Conservation (phyloP, 2,888 invertebrate genomes). For the Trissonchulus sp. region DNA sequence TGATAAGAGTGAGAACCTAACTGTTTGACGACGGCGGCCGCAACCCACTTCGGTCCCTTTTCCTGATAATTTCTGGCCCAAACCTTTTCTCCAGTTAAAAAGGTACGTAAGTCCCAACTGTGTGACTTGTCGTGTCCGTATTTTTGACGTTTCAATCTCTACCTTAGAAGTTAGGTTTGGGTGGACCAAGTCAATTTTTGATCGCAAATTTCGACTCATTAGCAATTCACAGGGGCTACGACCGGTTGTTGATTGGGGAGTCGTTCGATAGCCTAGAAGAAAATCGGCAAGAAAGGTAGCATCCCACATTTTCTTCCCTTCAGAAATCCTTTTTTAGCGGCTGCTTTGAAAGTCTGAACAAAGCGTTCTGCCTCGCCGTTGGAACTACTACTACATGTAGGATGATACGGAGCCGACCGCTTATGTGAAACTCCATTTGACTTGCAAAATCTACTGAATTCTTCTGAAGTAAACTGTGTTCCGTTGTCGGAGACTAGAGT, state of each 20-base stretch:
- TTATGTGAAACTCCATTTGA: constrained; percentile 39
- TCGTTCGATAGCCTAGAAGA: constrained; percentile 1
- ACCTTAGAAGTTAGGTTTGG: too few relatives aligned
- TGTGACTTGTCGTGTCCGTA: too few relatives aligned
- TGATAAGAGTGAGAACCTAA: not conserved
- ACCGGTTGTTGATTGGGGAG: not conserved
- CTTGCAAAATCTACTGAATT: constrained; percentile 40
- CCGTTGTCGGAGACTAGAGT: constrained; percentile 49
- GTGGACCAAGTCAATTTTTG: not conserved
- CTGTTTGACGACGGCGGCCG: not conserved
- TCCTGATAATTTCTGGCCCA: constrained; percentile 22
- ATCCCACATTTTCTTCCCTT: too few relatives aligned
- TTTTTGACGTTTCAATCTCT: too few relatives aligned
- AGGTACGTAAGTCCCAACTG: too few relatives aligned
- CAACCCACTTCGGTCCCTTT: constrained; percentile 25
- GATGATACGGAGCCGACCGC: constrained; percentile 41
- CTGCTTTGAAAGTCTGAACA: constrained; percentile 40
- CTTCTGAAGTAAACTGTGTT: constrained; percentile 42
- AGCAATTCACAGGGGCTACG: not conserved
- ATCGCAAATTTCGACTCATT: not conserved
- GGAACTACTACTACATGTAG: too few relatives aligned
- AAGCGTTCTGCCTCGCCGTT: constrained; percentile 46
- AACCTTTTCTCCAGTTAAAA: constrained; percentile 22
- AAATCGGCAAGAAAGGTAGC: not conserved
- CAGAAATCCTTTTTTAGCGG: not conserved